Evolutionary conservation across 2,888 invertebrate genomes (phyloP).

Genomic region (Alloscopus bannaensis): DNA sequence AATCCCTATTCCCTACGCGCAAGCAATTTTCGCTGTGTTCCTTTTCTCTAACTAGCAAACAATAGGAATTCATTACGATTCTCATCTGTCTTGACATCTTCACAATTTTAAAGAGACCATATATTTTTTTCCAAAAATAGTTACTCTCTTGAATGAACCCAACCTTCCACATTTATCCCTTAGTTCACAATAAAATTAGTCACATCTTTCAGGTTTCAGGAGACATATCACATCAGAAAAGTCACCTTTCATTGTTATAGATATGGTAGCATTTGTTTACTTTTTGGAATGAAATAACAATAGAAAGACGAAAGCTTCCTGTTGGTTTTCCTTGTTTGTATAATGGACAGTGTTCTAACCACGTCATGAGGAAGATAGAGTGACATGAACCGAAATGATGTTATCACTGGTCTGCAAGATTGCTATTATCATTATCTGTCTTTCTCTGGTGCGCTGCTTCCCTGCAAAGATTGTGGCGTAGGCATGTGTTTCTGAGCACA

Average conservation of each 20-base stretch:
- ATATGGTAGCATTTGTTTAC: slow-evolving; percentile 15
- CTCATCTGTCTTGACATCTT: slow-evolving; percentile 34
- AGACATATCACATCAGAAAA: slow-evolving; percentile 17
- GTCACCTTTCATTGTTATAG: slow-evolving; percentile 11
- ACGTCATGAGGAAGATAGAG: slow-evolving; percentile 6
- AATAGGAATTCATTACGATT: slow-evolving; percentile 26
- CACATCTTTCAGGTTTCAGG: slow-evolving; percentile 6
- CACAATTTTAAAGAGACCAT: slow-evolving; percentile 13
- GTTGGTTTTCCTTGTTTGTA: slow-evolving; percentile 35
- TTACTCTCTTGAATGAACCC: neutral
- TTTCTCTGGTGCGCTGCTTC: slow-evolving; percentile 1
- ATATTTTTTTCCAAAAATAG: slow-evolving; percentile 52
- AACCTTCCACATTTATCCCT: neutral
- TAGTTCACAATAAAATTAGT: neutral
- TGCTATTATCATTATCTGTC: slow-evolving; percentile 30
- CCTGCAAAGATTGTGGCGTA: too few relatives aligned
- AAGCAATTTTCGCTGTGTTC: slow-evolving; percentile 1
- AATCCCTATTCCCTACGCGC: too few relatives aligned
- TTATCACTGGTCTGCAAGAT: slow-evolving; percentile 39
- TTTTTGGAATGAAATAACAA: slow-evolving; percentile 11
- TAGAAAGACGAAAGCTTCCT: slow-evolving; percentile 48
- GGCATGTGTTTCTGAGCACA: neutral
- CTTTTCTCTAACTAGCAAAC: slow-evolving; percentile 19
- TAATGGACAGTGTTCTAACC: slow-evolving; percentile 24
- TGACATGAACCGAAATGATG: slow-evolving; percentile 30